phyloP scores from a whole-genome alignment of 2,113 vertebrate species.

The Haemorhous mexicanus region DNA sequence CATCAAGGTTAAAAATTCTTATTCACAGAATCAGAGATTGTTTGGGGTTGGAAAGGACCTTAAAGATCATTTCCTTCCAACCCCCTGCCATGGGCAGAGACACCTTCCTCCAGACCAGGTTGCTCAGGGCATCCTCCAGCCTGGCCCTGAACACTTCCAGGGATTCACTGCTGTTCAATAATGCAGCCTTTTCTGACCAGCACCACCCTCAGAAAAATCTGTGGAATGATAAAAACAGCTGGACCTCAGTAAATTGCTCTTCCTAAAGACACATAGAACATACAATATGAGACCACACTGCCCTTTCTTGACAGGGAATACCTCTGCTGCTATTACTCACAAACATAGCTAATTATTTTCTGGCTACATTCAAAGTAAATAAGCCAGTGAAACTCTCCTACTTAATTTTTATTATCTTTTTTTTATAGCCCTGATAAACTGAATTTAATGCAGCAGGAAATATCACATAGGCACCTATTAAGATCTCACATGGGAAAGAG shows the following conservation, averaged over 20 bases:
- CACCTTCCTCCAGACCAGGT: not conserved
- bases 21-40: not conserved
- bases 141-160: not conserved
- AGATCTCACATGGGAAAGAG: not conserved
- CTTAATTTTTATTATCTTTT: not conserved
- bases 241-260: rapidly evolving
- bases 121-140: not conserved
- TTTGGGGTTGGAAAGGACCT: not conserved
- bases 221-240: not conserved
- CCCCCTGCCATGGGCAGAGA: not conserved
- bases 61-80: not conserved
- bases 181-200: not conserved
- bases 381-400: rapidly evolving
- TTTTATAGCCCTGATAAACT: not conserved
- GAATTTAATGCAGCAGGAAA: not conserved
- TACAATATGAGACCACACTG: not conserved
- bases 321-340: not conserved
- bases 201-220: not conserved
- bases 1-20: not conserved
- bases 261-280: not conserved
- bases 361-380: not conserved
- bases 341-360: not conserved
- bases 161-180: not conserved
- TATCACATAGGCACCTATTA: not conserved
- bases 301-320: not conserved